Evolutionary conservation across 1,140 invertebrate genomes (phyloP), one percentile per base, ranked within the genome.

Genomic region (Drosophila jambulina): DNA sequence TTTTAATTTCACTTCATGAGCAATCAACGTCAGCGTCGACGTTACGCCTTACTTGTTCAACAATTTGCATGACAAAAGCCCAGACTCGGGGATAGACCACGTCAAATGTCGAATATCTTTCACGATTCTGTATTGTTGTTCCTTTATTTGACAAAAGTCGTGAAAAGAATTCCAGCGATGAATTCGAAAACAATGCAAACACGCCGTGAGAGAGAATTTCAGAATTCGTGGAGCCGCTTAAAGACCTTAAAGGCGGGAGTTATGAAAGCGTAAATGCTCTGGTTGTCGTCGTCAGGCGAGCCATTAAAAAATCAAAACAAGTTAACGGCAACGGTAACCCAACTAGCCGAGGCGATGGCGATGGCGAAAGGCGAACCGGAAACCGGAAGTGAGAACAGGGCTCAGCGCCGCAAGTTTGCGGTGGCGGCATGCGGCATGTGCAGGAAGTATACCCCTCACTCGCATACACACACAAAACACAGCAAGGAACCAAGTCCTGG

Each of bases 281-380:
- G 43, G 62, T 63, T 43, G 82, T 36, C 65, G 69, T 75, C 74
- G 75, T 79, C 81, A 76, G 78, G 78, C 81, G 75, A 80, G 81
- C 85, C 85, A 90, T 90, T 90, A 90, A 90, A 90, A 90, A 90
- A 90, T 90, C 85, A 90, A 90, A 90, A 90, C 85, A 90, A 90
- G 85, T 90, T 90, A 90, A 74, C 85, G 80, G 85, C 61, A 64
- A 82, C 75, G 48, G 60, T 40, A 62, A 62, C 45, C 59, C 69
- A 78, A 75, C 85, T 64, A 80, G 80, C 75, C 27, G 58, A 68
- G 74, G 72, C 68, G 34, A 80, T 45, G 62, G 62, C 53, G 51
- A 48, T 53, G 65, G 60, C 27, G 58, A 68, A 46, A 53, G 81
- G 67, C 69, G 23, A 81, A 54, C 65, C 78, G 81, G 85, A 82